Conservation (phyloP, 1,140 invertebrate genomes). For the Drosophila hydei region DNA sequence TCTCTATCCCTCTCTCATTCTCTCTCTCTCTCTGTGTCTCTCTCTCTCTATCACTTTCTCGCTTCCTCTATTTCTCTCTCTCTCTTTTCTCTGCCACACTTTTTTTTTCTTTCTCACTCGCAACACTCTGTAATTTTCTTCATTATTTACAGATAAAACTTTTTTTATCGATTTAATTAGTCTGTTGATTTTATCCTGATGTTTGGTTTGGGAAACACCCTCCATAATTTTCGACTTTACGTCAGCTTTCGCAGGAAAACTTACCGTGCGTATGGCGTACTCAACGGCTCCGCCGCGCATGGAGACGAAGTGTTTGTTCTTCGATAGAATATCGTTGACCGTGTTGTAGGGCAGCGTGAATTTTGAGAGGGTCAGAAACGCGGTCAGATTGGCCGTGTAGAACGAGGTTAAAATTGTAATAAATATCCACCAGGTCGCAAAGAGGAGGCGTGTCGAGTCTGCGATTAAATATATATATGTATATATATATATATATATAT, state of each 20-base stretch:
- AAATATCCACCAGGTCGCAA: slow-evolving; percentile 96
- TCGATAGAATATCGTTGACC: slow-evolving; percentile 88
- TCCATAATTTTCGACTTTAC: too few species aligned
- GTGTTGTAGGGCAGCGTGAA: slow-evolving; percentile 91
- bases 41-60: not conserved
- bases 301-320: slow-evolving; percentile 88
- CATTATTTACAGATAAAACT: too few species aligned
- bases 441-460: slow-evolving; percentile 93
- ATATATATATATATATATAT: slow-evolving; percentile 12
- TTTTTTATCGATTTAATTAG: too few species aligned
- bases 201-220: too few species aligned
- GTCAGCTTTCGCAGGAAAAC: too few species aligned
- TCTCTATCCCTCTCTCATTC: not conserved
- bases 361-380: slow-evolving; percentile 92
- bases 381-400: slow-evolving; percentile 95
- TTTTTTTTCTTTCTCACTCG: too few species aligned
- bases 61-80: not conserved
- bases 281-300: slow-evolving; percentile 88
- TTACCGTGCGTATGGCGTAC: slow-evolving; percentile 87
- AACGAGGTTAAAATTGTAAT: slow-evolving; percentile 94
- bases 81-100: not conserved
- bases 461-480: slow-evolving; percentile 46
- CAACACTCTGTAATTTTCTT: too few species aligned
- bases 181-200: too few species aligned
- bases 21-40: not conserved